These are phyloP conservation scores for Biston stratarius DNA, from an alignment of 2,888 invertebrate species.

Conservation along the genomic window DNA sequence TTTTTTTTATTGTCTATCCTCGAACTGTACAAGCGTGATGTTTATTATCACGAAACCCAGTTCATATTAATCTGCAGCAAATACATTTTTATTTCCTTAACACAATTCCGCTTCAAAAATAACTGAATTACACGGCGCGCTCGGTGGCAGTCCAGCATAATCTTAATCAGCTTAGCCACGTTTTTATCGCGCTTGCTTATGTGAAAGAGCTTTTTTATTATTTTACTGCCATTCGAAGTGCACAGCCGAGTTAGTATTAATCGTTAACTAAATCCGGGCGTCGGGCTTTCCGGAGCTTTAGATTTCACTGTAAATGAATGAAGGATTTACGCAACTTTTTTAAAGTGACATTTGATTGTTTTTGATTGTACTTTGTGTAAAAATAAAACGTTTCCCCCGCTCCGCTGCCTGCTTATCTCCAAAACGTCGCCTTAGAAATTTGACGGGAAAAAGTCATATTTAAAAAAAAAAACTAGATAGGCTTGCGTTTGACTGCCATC, in stretches of 20 bases:
- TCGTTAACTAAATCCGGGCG: conserved; percentile 13
- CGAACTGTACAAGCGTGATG: too few relatives aligned
- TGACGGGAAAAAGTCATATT: too few relatives aligned
- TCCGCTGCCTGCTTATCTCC: not conserved
- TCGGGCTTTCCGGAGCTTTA: conserved; percentile 7
- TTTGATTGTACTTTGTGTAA: not conserved
- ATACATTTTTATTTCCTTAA: conserved; percentile 14
- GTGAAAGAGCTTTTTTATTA: conserved; percentile 31
- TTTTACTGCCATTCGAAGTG: conserved; percentile 28
- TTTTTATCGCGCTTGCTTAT: conserved; percentile 28
- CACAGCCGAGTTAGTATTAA: conserved; percentile 21
- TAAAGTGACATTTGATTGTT: not conserved
- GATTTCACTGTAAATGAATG: not conserved
- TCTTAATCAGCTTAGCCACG: conserved; percentile 33
- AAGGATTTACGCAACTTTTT: not conserved
- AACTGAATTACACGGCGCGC: conserved; percentile 22
- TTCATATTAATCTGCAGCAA: not conserved
- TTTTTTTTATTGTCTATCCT: too few relatives aligned
- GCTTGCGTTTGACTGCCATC: too few relatives aligned
- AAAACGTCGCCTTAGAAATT: not conserved
- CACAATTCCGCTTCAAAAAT: conserved; percentile 11
- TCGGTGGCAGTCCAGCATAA: conserved; percentile 17
- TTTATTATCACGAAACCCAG: too few relatives aligned
- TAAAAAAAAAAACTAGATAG: too few relatives aligned
- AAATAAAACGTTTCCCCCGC: not conserved